Evolutionary conservation across 2,113 vertebrate genomes (phyloP), one percentile per base, ranked within the genome.

Genomic region (Rousettus leschenaultii): DNA sequence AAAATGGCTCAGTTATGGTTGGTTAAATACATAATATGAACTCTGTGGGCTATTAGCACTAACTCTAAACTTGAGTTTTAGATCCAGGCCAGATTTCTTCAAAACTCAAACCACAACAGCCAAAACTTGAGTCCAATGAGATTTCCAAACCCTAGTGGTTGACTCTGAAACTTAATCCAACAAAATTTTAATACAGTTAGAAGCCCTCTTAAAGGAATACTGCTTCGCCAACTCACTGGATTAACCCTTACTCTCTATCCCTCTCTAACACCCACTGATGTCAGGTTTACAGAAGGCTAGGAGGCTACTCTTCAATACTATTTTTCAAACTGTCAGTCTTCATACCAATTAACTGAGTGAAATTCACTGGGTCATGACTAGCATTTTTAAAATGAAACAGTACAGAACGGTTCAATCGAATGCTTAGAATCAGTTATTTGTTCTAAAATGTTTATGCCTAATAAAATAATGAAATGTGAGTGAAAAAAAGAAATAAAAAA

Each of bases 1-100:
- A 63, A 92, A 96, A 97, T 61, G 71, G 92, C 22, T 95, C 73
- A 70, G 48, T 28, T 80, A 87, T 57, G 80, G 79, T 70, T 68
- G 51, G 59, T 95, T 97, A 95, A 93, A 59, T 71, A 71, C 3
- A 33, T 94, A 89, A 86, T 26, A 28, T 65, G 83, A 91, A 92
- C 51, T 84, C 57, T 53, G 86, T 87, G 79, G 79, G 59, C 92
- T 53, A 92, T 88, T 87, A 90, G 30, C 40, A 71, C 45, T 33
- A 19, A 88, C 48, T 89, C 30, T 73, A 61, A 89, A 71, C 71
- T 57, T 75, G 51, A 96, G 35, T 84, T 90, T 94, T 70, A 63
- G 79, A 85, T 66, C 33, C 38, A 92, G 57, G 85, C 57, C 85
- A 65, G 28, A n/a, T 74, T 87, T 75, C 57, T 92, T 75, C 48